Conservation (phyloP, 2,888 invertebrate species). For the Dynastes grantii region DNA sequence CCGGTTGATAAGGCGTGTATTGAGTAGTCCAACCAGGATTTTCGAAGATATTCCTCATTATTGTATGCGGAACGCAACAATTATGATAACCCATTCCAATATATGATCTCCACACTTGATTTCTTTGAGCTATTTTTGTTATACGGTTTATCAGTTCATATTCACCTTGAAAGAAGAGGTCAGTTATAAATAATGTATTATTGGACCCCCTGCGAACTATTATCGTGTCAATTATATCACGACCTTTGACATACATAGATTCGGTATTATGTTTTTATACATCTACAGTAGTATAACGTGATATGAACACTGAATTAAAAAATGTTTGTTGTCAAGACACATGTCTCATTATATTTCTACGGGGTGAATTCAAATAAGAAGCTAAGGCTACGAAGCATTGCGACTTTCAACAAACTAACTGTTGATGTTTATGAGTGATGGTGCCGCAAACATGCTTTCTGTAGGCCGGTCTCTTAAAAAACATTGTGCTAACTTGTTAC, state of each 20-base stretch:
- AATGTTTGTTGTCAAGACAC: background rate
- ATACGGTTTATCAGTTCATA: slow-evolving; percentile 89
- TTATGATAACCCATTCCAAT: slow-evolving; percentile 99
- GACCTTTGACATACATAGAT: slow-evolving; percentile 24
- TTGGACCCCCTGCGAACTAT: slow-evolving; percentile 48
- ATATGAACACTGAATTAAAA: background rate
- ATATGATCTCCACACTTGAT: slow-evolving; percentile 95
- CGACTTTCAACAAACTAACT: no score
- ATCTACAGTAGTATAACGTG: background rate
- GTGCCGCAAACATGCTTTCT: no score
- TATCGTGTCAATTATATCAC: slow-evolving; percentile 35
- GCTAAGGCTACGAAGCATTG: no score
- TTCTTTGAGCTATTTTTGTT: slow-evolving; percentile 85
- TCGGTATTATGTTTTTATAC: slow-evolving; percentile 8
- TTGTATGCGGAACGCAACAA: slow-evolving; percentile 96
- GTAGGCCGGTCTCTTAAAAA: no score
- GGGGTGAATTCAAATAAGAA: no score
- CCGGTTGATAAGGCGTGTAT: slow-evolving; percentile 99
- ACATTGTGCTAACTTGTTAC: no score
- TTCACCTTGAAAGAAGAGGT: slow-evolving; percentile 80
- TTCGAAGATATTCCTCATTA: slow-evolving; percentile 97
- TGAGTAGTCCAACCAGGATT: slow-evolving; percentile 99
- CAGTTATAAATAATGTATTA: slow-evolving; percentile 30
- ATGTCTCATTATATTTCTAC: no score
- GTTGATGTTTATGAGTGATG: no score